Base-by-base conservation (phyloP, 2,797 vertebrate species). In the Cottoperca gobio region DNA sequence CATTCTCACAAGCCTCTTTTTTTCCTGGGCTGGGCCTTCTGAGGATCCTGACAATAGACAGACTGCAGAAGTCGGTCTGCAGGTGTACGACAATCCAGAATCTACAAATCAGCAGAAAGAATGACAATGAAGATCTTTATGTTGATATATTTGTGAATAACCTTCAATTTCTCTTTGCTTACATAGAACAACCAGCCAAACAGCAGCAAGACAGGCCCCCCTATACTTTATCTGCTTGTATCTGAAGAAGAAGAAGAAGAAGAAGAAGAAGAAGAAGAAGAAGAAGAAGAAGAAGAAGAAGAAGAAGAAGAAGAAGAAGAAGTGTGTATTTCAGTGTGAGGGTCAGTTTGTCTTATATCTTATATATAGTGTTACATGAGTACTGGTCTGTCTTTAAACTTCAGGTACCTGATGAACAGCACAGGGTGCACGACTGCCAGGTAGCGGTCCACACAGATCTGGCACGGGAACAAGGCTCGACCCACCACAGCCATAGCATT, bases 351-450 rank as follows among this genome's bases (percentile, higher is more conserved):
- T n/a, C n/a, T n/a, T n/a, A n/a, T n/a, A n/a, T n/a, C n/a, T n/a
- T n/a, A n/a, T n/a, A n/a, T n/a, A n/a, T n/a, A n/a, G n/a, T n/a
- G n/a, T n/a, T n/a, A n/a, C n/a, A n/a, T n/a, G n/a, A n/a, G n/a
- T 46, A 46, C 12, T 6, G 17, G 54, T 13, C 6, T 28, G 40
- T 7, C 13, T 50, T 5, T 21, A 3, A 19, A 37, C 12, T 11
- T 35, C 4, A 33, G 26, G 64, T 53, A 68, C 73, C 64, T 68
- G 35, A 76, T 46, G 64, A 68, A 68, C 7, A 35, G 7, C 3
- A 72, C 5, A 4, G 78, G 78, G 33, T 61, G 53, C 7, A 66
- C 42, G 19, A 85, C 79, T 11, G 75, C 75, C 40, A 78, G 1
- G 45, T 65, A 85, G 2, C 54, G 45, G 19, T 81, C 67, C 19